Evolutionary conservation across 2,797 vertebrate genomes (phyloP), one percentile per base, ranked within the genome.

Genomic region (Cyclopterus lumpus): DNA sequence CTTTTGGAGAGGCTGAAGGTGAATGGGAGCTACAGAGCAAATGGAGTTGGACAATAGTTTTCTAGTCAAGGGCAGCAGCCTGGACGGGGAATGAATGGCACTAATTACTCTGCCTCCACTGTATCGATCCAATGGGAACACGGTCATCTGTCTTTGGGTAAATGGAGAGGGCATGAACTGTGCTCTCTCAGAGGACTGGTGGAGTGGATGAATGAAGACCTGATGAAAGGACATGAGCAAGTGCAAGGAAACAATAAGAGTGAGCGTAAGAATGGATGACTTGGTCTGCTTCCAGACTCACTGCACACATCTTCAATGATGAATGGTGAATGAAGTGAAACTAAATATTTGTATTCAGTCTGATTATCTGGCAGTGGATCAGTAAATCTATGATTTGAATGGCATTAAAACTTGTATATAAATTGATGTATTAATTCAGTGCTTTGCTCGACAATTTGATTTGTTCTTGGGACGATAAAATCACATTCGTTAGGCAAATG

Each of bases 1-100:
- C 61, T 86, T 79, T 81, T 34, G 34, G 30, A 70, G 68, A 67
- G 66, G 72, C 62, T 77, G 79, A 77, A 85, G 85, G 81, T 87
- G 73, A 89, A 83, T 34, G 14, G 53, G 46, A 46, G 32, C 51
- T 18, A 51, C 32, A 48, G 60, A 78, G 72, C 59, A 75, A 80
- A 88, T 46, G 65, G 67, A 62, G 82, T 49, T 60, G 24, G 71
- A 77, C 61, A 64, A 70, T 60, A 75, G 78, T 85, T 85, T 83
- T 85, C 70, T 75, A 83, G 55, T 76, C 34, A 68, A 75, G 79
- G 78, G 71, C 75, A 78, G 66, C 53, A 36, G 61, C 36, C 44
- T 68, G 72, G 64, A 74, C 73, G 10, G 55, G 15, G 70, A 60
- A 58, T 72, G 80, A 83, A 80, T 57, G 80, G 53, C n/a, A 26